These are phyloP conservation scores for Phymatocera aterrima DNA, from an alignment of 2,888 invertebrate genomes.

Conservation along the genomic window DNA sequence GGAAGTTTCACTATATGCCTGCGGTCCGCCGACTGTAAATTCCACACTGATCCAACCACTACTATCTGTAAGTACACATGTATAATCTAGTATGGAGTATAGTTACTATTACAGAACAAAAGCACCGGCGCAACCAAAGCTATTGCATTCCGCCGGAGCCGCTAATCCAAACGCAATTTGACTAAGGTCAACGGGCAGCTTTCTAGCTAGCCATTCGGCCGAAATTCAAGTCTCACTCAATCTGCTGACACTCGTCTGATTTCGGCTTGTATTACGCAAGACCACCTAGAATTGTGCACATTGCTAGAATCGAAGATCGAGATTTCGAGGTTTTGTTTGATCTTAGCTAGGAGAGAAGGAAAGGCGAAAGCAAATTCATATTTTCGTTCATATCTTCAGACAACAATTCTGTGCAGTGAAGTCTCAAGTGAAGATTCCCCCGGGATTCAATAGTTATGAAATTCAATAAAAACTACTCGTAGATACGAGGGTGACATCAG, in stretches of 20 bases:
- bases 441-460: not conserved
- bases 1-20: constrained; percentile 8
- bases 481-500: not conserved
- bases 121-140: not conserved
- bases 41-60: not conserved
- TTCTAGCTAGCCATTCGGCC: constrained; percentile 61
- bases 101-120: not conserved
- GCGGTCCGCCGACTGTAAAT: constrained; percentile 10
- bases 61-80: not conserved
- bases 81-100: not conserved
- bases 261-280: not conserved
- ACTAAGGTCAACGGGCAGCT: constrained; percentile 66
- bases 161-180: constrained; percentile 66
- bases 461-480: not conserved
- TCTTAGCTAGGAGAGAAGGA: too few relatives aligned
- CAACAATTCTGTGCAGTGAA: not conserved
- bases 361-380: not conserved
- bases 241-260: constrained; percentile 7
- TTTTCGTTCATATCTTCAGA: not conserved
- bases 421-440: not conserved
- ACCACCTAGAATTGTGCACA: not conserved
- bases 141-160: constrained; percentile 63
- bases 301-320: not conserved
- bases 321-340: not conserved
- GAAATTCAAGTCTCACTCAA: constrained; percentile 61